A percentile compares a stretch with the other conserved stretches of the same genome.
These are phyloP conservation scores for Amblyopsis hoosieri DNA, from an alignment of 2,797 vertebrate genomes.

Conservation along the genomic window DNA sequence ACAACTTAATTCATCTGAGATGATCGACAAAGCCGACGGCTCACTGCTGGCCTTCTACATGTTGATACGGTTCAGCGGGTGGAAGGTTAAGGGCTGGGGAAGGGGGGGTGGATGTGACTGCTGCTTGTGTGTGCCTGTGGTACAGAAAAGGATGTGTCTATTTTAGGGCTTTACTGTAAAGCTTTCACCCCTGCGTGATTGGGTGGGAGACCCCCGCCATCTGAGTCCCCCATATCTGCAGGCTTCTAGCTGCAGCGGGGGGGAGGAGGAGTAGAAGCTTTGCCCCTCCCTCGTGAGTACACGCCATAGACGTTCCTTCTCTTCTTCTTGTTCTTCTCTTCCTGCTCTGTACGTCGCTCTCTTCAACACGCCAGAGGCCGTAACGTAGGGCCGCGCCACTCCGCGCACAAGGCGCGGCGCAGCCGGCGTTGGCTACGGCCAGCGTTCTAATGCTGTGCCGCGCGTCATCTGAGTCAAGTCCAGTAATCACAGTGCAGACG, in stretches of 20 bases:
- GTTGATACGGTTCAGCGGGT: constrained; percentile 38
- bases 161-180: constrained; percentile 99
- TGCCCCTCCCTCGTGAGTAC: constrained; percentile 99
- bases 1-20: constrained; percentile 10
- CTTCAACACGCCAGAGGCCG: constrained; percentile 65
- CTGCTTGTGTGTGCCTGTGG: constrained; percentile 99
- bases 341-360: constrained; percentile 68
- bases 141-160: constrained; percentile 99
- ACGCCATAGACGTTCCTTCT: constrained; percentile 89
- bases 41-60: constrained; percentile 41
- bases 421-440: constrained; percentile 43
- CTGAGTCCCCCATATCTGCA: constrained; percentile 99
- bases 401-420: constrained; percentile 50
- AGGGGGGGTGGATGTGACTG: constrained; percentile 81
- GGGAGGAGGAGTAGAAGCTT: constrained; percentile 93
- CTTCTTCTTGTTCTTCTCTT: constrained; percentile 45
- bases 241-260: constrained; percentile 99
- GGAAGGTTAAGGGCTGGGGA: constrained; percentile 38
- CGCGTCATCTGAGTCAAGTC: constrained; percentile 19
- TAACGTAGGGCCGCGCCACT: constrained; percentile 65
- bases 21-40: not conserved
- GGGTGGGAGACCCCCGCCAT: constrained; percentile 97
- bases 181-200: constrained; percentile 98
- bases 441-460: constrained; percentile 33
- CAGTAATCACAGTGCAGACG: not conserved